Percentiles rank a stretch among this genome's conserved stretches.
Evolutionary conservation across 2,888 invertebrate species (phyloP).

Genomic region (Drosophila sordidula): DNA sequence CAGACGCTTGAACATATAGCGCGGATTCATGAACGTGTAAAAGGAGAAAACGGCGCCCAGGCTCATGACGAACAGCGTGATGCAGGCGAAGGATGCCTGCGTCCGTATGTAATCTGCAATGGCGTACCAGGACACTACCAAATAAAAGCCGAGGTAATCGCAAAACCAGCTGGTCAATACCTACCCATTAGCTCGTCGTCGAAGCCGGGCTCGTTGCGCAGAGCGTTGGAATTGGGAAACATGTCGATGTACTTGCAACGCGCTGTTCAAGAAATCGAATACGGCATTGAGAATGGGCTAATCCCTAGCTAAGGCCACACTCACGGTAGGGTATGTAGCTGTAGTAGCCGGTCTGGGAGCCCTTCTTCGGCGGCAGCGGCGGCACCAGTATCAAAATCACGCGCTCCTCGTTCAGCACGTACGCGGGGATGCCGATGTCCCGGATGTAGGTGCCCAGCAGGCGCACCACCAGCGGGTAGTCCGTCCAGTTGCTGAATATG

Average conservation of each 20-base stretch:
- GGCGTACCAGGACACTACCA: constrained; percentile 54
- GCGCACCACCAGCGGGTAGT: constrained; percentile 77
- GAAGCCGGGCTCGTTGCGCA: constrained; percentile 86
- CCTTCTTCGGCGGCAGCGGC: constrained; percentile 82
- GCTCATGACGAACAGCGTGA: constrained; percentile 92
- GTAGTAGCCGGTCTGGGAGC: constrained; percentile 74
- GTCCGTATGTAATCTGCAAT: constrained; percentile 91
- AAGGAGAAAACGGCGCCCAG: constrained; percentile 93
- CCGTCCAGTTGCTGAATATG: constrained; percentile 83
- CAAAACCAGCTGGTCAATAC: constrained; percentile 41
- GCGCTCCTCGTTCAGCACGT: constrained; percentile 77
- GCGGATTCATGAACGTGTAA: constrained; percentile 93
- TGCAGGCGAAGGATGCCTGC: constrained; percentile 93
- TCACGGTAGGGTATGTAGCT: constrained; percentile 81
- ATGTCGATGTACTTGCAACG: constrained; percentile 88
- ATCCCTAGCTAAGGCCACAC: constrained; percentile 16
- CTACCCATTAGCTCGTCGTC: constrained; percentile 87
- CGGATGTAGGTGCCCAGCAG: constrained; percentile 82
- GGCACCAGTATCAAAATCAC: constrained; percentile 82
- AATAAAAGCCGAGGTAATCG: constrained; percentile 37
- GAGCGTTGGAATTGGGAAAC: constrained; percentile 87
- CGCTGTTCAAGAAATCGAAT: constrained; percentile 80
- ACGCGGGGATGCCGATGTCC: constrained; percentile 82
- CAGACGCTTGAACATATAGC: constrained; percentile 95
- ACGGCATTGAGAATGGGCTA: background rate